These are phyloP conservation scores for Leucophenga maculata DNA, from an alignment of 2,888 invertebrate species.

Conservation along the genomic window DNA sequence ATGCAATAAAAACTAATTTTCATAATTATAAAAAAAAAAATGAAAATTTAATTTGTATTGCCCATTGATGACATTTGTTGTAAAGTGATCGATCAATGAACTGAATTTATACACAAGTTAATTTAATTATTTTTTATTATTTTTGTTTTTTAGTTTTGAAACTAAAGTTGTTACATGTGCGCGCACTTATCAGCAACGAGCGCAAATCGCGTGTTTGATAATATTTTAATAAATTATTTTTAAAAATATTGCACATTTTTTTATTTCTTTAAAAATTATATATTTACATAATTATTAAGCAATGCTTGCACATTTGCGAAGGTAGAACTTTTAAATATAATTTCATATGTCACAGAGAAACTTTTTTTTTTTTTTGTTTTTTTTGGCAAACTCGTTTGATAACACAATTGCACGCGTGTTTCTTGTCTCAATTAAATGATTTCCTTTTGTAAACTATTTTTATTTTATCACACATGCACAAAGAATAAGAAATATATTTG, in stretches of 20 bases:
- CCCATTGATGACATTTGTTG: too few relatives aligned
- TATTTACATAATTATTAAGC: not conserved
- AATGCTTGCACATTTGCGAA: not conserved
- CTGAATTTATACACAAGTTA: not conserved
- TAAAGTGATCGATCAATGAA: not conserved
- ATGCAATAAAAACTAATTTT: too few relatives aligned
- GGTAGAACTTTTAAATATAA: too few relatives aligned
- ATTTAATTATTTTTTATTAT: not conserved
- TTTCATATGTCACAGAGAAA: too few relatives aligned
- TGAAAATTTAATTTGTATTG: too few relatives aligned
- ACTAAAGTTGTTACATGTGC: not conserved
- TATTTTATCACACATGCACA: too few relatives aligned
- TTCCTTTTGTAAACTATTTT: too few relatives aligned
- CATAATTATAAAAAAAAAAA: too few relatives aligned
- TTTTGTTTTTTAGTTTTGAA: not conserved
- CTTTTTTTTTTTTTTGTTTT: too few relatives aligned
- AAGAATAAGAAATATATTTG: not conserved
- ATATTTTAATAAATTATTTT: not conserved
- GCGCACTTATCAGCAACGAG: slow-evolving; percentile 14
- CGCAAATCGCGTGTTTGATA: slow-evolving; percentile 15
- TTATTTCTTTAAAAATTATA: not conserved
- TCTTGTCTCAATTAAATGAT: too few relatives aligned
- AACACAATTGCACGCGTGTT: too few relatives aligned
- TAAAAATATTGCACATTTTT: not conserved
- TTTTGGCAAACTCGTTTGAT: too few relatives aligned